These are phyloP conservation scores for Glomeris marginata DNA, from an alignment of 2,888 invertebrate species.

Conservation along the genomic window DNA sequence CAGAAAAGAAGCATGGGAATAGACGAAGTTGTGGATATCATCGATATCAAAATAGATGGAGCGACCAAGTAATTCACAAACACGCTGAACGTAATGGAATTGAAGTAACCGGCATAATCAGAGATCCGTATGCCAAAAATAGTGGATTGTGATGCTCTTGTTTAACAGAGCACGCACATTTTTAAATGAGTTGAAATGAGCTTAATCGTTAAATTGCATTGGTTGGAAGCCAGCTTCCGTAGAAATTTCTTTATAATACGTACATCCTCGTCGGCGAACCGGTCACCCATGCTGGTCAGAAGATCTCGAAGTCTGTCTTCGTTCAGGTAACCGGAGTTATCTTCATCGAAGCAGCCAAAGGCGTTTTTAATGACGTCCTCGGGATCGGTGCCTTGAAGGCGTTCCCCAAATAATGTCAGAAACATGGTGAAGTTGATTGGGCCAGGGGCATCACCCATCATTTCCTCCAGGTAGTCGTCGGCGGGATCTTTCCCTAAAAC, in stretches of 20 bases:
- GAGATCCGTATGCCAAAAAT: too few relatives aligned
- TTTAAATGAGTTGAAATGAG: too few relatives aligned
- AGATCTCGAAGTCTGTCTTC: slow-evolving; percentile 91
- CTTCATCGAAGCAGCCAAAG: slow-evolving; percentile 98
- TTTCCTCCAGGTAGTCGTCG: slow-evolving; percentile 87
- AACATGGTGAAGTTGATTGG: slow-evolving; percentile 99
- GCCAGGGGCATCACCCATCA: slow-evolving; percentile 99
- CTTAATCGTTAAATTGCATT: too few relatives aligned
- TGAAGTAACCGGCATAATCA: too few relatives aligned
- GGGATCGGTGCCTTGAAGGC: slow-evolving; percentile 95
- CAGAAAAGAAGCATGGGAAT: too few relatives aligned
- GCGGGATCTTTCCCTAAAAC: slow-evolving; percentile 76
- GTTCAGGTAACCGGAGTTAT: slow-evolving; percentile 76
- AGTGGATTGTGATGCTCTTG: too few relatives aligned
- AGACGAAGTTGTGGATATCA: too few relatives aligned
- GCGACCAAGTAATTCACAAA: too few relatives aligned
- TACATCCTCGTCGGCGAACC: slow-evolving; percentile 74
- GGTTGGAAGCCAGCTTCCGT: too few relatives aligned
- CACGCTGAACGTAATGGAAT: too few relatives aligned
- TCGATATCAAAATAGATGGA: too few relatives aligned
- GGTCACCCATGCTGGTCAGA: slow-evolving; percentile 93
- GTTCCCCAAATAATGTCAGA: slow-evolving; percentile 92
- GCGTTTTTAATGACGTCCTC: slow-evolving; percentile 99
- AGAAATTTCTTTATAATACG: slow-evolving; percentile 16
- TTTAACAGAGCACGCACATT: too few relatives aligned